Base-by-base conservation (phyloP, 2,113 vertebrate species). In the Orientallactaga bullata region DNA sequence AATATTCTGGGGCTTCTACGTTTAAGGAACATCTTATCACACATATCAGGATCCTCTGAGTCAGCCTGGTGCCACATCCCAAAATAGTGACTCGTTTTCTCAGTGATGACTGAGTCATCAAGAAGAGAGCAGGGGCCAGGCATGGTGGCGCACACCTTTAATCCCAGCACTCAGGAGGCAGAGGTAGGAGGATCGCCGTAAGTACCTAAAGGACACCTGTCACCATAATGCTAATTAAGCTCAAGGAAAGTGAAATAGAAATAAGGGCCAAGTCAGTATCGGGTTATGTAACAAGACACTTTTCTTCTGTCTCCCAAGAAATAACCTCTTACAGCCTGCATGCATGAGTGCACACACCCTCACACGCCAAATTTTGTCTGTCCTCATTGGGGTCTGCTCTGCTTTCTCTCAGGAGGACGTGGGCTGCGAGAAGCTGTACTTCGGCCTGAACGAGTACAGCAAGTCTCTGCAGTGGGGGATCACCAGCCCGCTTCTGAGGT, bases 381-480 rank as follows among this genome's bases (percentile, higher is more conserved):
- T 87, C 78, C 89, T 97, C 51, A 86, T 74, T 91, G 79, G 55
- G 5, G 88, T 95, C 89, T 96, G 23, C 86, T 97, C 0, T 98
- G 87, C 97, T 97, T 89, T 85, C 98, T 60, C 96, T 94, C 98
- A 99, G 99, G 99, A 98, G 94, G 99, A 99, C 35, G 81, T 97
- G 81, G 97, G 97, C 91, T 95, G 97, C 5, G 98, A 99, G 61
- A 98, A 99, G 95, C 88, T 99, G 18, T 99, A 99, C 97, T 99
- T 99, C 63, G 99, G 99, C 80, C 97, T 99, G 97, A 99, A 98
- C 77, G 99, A 99, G 96, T 99, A 99, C 98, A 99, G 99, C 98
- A 98, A 98, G 95, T 99, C 99, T 63, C 98, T 99, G 91, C 99
- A 99, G 89, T 99, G 99, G 99, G 99, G 99, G 60, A 98, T 99